A percentile compares a stretch with the other conserved stretches of the same genome.
phyloP scores from a whole-genome alignment of 2,888 invertebrate genomes.

The Lypha dubia region DNA sequence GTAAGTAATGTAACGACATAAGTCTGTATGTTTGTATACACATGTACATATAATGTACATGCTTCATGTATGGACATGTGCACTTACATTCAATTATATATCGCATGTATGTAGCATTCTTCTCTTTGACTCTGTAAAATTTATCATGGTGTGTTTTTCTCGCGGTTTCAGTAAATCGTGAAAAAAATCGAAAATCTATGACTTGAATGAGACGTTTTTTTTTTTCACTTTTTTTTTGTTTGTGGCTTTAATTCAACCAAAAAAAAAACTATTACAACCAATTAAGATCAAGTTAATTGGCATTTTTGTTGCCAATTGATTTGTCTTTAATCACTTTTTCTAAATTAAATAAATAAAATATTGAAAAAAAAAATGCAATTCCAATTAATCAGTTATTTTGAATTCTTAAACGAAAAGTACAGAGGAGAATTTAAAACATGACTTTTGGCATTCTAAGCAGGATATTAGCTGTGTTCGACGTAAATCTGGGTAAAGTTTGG shows the following conservation, averaged over 20 bases:
- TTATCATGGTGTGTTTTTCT: background rate
- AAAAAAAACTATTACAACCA: background rate
- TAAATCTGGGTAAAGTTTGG: too few relatives aligned
- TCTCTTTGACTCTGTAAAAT: background rate
- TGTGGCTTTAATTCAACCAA: background rate
- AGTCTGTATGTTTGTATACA: background rate
- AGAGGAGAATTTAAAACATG: too few relatives aligned
- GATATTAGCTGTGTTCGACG: too few relatives aligned
- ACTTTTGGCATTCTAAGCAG: too few relatives aligned
- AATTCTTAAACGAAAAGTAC: background rate
- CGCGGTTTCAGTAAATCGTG: background rate
- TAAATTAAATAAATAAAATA: background rate
- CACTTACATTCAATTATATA: background rate
- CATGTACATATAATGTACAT: too few relatives aligned
- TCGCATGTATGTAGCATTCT: background rate
- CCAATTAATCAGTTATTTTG: background rate
- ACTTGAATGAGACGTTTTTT: background rate
- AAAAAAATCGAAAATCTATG: background rate
- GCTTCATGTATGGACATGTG: too few relatives aligned
- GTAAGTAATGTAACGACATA: background rate
- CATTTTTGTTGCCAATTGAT: conserved; percentile 77
- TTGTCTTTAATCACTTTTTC: background rate
- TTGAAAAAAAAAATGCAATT: background rate
- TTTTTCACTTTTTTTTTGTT: background rate
- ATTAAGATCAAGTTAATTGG: conserved; percentile 77